phyloP scores from a whole-genome alignment of 2,113 vertebrate species.

The Chionomys nivalis region DNA sequence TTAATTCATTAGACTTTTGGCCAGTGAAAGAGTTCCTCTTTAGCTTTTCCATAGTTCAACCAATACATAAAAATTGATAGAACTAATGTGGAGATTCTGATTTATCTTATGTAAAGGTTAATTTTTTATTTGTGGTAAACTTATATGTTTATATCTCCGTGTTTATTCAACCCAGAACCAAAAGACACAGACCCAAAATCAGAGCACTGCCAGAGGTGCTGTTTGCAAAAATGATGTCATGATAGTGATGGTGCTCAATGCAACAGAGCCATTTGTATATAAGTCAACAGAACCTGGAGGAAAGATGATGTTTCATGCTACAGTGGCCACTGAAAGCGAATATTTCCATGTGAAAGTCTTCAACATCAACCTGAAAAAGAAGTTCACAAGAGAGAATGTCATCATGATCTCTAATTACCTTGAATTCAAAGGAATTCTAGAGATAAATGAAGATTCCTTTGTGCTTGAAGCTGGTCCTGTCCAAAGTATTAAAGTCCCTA shows the following conservation, averaged over 20 bases:
- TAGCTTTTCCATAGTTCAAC: neutral
- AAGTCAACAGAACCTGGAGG: neutral
- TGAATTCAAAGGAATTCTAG: constrained; percentile 10
- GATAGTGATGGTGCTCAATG: constrained; percentile 13
- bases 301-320: constrained; percentile 51
- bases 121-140: neutral
- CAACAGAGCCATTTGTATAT: constrained; percentile 13
- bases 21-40: neutral
- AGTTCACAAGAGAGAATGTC: neutral
- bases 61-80: neutral
- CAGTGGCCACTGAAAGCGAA: neutral
- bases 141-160: neutral
- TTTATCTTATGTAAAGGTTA: neutral
- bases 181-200: neutral
- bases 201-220: fast-evolving
- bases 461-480: neutral
- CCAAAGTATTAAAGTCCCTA: neutral
- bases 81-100: neutral
- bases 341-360: constrained; percentile 65
- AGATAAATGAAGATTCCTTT: neutral
- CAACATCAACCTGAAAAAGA: neutral
- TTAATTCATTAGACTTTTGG: neutral
- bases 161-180: neutral
- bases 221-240: neutral
- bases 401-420: constrained; percentile 12